These are phyloP conservation scores for Saxidomus purpurata DNA, from an alignment of 1,140 invertebrate species.

Conservation along the genomic window DNA sequence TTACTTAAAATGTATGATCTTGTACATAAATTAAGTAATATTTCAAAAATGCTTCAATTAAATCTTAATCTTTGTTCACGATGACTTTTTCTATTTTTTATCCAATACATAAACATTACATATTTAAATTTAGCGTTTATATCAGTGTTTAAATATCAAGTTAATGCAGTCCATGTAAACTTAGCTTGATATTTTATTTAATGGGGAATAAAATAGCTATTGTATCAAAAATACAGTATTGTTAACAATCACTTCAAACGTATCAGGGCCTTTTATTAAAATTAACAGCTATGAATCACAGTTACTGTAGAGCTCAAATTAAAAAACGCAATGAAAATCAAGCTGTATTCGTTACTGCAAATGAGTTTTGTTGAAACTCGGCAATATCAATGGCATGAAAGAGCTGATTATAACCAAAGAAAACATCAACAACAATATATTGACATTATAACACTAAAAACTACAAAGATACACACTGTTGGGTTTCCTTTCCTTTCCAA, in stretches of 20 bases:
- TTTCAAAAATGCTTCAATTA: background rate
- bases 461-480: no score
- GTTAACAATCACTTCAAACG: background rate
- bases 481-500: no score
- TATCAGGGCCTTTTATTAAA: background rate
- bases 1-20: background rate
- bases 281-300: background rate
- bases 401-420: no score
- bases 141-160: background rate
- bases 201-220: background rate
- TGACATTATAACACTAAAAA: no score
- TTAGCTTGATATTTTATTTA: background rate
- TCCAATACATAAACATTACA: background rate
- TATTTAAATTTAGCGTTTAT: background rate
- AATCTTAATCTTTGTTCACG: background rate
- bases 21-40: background rate
- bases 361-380: no score
- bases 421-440: no score
- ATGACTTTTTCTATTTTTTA: background rate
- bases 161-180: no score
- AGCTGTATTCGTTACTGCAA: no score
- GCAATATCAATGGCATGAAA: no score
- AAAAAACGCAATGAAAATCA: background rate
- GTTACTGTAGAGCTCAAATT: background rate
- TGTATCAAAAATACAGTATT: background rate